Evolutionary conservation across 2,113 vertebrate genomes (phyloP).

Genomic region (Pimephales promelas): DNA sequence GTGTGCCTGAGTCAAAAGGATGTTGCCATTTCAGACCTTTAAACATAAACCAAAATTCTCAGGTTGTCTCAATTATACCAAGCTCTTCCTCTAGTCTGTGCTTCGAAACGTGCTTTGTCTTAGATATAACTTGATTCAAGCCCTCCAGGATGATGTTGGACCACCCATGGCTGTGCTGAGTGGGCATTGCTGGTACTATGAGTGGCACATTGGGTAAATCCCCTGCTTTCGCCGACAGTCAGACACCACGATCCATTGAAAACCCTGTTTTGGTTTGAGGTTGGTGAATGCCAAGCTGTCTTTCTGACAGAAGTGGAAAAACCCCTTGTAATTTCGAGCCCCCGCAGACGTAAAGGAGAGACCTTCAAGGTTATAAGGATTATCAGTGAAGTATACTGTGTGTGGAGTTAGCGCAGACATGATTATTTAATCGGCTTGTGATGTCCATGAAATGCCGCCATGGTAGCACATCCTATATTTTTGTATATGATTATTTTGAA

Average conservation of each 20-base stretch:
- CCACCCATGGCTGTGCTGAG: conserved; percentile 65
- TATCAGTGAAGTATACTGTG: conserved; percentile 30
- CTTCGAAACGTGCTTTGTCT: neutral
- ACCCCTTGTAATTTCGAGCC: conserved; percentile 39
- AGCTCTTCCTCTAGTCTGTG: neutral
- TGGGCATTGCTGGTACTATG: conserved; percentile 58
- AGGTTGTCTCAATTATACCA: conserved; percentile 5
- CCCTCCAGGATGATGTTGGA: conserved; percentile 34
- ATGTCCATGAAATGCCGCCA: conserved; percentile 10
- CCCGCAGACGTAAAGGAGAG: conserved; percentile 10
- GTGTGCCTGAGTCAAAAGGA: conserved; percentile 53
- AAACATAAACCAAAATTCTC: neutral
- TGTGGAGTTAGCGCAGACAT: conserved; percentile 50
- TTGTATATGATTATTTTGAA: conserved; percentile 43
- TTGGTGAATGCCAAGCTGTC: conserved; percentile 12
- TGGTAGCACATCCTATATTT: conserved; percentile 7
- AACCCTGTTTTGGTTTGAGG: conserved; percentile 53
- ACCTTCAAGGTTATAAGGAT: conserved; percentile 37
- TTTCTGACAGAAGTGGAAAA: conserved; percentile 33
- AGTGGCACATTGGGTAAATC: conserved; percentile 64
- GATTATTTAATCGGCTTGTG: conserved; percentile 23
- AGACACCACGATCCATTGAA: conserved; percentile 60
- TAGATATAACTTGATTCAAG: neutral
- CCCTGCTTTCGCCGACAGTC: conserved; percentile 57
- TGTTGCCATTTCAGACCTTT: conserved; percentile 23